Base-by-base conservation (phyloP, 1,140 invertebrate genomes). In the Diploscapter pachys region DNA sequence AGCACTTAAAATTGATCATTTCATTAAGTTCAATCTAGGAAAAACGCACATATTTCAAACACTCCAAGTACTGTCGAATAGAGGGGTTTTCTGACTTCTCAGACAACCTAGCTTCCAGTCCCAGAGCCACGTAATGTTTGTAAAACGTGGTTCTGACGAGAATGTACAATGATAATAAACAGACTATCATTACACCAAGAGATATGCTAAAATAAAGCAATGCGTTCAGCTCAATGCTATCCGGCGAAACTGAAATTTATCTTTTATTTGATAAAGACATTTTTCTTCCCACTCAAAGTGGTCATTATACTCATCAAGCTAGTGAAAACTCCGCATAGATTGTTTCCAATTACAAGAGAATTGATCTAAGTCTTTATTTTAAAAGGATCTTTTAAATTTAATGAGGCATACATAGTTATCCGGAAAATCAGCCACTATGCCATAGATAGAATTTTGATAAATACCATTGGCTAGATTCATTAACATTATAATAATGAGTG, bases 291-390 rank as follows among this genome's bases (percentile, higher is more conserved):
- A 76, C 75, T 71, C 5, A 76, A 56, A 72, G 70, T 76, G 9
- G 68, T 71, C 9, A 66, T 2, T 56, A 76, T 76, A 51, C 70
- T 71, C 49, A 76, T 31, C 5, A 76, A 61, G 11, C 63, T 75
- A 50, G 75, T 76, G 63, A 76, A 76, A n/a, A 76, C 70, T 72
- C 75, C 75, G 51, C 75, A 76, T 9, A 76, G 63, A 72, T 76
- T 76, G 63, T 76, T 76, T 50, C 75, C 75, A 59, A 76, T 67
- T 57, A 76, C 55, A 31, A 76, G 13, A 3, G 75, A 71, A 50
- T 76, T 76, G 5, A 71, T 76, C 48, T 76, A 76, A 48, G 11
- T 31, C 31, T 31, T 31, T 31, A 31, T 31, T 31, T 31, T 31
- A 31, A 31, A 31, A 31, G 1, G 1, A 31, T 31, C 31, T 31